Evolutionary conservation across 2,888 invertebrate genomes (phyloP).

Genomic region (Clitarchus hookeri): DNA sequence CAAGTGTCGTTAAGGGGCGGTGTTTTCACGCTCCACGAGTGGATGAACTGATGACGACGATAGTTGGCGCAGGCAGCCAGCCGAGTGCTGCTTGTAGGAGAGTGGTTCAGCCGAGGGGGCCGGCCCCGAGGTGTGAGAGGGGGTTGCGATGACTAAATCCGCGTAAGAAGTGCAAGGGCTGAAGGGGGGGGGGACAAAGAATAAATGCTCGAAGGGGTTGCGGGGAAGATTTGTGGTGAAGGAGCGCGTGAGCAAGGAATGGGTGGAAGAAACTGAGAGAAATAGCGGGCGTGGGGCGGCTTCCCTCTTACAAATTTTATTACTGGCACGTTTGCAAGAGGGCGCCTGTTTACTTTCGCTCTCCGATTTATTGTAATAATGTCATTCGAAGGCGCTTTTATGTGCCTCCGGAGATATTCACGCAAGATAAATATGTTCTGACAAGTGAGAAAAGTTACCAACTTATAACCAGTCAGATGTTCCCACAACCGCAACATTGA

Average conservation of each 20-base stretch:
- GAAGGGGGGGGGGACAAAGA: conserved; percentile 21
- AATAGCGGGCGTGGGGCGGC: not conserved
- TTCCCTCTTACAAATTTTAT: conserved; percentile 23
- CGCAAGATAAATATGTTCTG: not conserved
- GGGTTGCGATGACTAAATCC: not conserved
- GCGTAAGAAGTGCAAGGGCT: too few relatives aligned
- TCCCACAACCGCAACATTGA: not conserved
- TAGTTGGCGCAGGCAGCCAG: not conserved
- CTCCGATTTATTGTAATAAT: conserved; percentile 14
- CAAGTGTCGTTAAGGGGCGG: too few relatives aligned
- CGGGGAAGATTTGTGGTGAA: conserved; percentile 22
- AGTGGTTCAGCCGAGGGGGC: not conserved
- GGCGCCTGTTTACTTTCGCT: conserved; percentile 21
- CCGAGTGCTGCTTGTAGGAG: not conserved
- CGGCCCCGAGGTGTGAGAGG: not conserved
- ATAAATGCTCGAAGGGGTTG: not conserved
- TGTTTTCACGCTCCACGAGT: not conserved
- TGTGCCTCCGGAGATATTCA: not conserved
- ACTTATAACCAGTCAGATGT: not conserved
- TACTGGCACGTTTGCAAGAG: not conserved
- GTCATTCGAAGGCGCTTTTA: conserved; percentile 8
- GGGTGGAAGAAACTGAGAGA: conserved; percentile 2
- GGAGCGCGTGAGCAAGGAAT: conserved; percentile 16
- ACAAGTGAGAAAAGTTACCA: not conserved
- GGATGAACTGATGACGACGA: not conserved